phyloP scores from a whole-genome alignment of 2,113 vertebrate species.

The Syngnathus scovelli region DNA sequence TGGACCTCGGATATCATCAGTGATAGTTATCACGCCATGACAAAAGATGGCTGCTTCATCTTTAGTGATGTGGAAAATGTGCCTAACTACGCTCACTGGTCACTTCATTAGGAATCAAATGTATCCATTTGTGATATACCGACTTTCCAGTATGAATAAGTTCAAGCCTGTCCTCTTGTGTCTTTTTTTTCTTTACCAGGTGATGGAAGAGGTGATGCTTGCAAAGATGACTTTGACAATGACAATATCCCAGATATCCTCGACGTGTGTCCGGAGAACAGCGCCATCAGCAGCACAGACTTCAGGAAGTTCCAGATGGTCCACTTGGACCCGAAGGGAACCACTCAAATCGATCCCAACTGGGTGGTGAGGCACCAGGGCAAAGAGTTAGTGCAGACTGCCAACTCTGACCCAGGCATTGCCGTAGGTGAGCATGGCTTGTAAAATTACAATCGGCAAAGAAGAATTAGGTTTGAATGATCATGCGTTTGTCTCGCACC shows the following conservation, averaged over 20 bases:
- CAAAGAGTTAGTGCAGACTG: constrained; percentile 95
- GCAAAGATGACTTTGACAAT: constrained; percentile 97
- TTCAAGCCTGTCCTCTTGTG: constrained; percentile 3
- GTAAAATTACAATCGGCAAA: background rate
- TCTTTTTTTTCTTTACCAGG: constrained; percentile 63
- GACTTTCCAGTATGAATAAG: constrained; percentile 17
- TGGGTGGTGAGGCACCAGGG: constrained; percentile 98
- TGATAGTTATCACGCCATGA: constrained; percentile 55
- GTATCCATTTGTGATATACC: background rate
- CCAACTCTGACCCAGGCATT: constrained; percentile 96
- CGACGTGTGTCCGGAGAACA: constrained; percentile 94
- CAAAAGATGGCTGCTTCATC: constrained; percentile 44
- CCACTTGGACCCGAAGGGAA: constrained; percentile 94
- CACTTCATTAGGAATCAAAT: background rate
- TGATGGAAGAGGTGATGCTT: constrained; percentile 90
- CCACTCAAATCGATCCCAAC: constrained; percentile 95
- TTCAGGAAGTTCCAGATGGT: constrained; percentile 99
- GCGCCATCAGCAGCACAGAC: constrained; percentile 88
- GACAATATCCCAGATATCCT: constrained; percentile 88
- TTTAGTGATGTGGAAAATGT: constrained; percentile 38
- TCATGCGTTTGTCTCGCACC: background rate
- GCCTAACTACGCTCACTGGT: constrained; percentile 11
- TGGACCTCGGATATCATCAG: constrained; percentile 50
- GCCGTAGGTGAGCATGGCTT: constrained; percentile 82
- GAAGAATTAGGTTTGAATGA: background rate